These are phyloP conservation scores for Eulemur rubriventer DNA, from an alignment of 2,797 vertebrate species.

Conservation along the genomic window DNA sequence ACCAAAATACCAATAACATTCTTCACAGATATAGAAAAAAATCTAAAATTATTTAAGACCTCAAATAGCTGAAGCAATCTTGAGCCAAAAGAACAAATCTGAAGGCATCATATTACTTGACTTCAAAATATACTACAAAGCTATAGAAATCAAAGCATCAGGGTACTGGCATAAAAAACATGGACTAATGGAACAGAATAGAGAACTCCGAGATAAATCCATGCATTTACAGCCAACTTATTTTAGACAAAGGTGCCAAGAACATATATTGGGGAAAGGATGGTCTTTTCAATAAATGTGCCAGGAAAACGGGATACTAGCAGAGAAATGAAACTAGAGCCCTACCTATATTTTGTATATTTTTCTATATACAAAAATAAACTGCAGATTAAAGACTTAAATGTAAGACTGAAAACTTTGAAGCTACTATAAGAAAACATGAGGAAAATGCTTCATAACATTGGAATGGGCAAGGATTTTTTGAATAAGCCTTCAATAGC, in stretches of 20 bases:
- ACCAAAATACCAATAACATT: no score
- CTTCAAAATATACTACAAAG: not conserved
- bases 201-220: not conserved
- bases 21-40: no score
- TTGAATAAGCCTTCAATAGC: not conserved
- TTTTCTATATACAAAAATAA: not conserved
- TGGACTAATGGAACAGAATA: not conserved
- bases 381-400: not conserved
- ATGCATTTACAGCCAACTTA: not conserved
- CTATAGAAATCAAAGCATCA: not conserved
- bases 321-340: not conserved
- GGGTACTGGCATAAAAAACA: not conserved
- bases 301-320: not conserved
- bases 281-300: not conserved
- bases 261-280: not conserved
- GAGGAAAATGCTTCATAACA: not conserved
- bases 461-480: not conserved
- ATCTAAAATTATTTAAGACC: no score
- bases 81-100: not conserved
- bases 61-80: not conserved
- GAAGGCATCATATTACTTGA: not conserved
- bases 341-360: no score
- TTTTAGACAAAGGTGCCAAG: not conserved
- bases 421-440: not conserved
- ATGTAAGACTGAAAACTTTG: not conserved